Evolutionary conservation across 2,797 vertebrate genomes (phyloP).

Genomic region (Benthosema pterotum): DNA sequence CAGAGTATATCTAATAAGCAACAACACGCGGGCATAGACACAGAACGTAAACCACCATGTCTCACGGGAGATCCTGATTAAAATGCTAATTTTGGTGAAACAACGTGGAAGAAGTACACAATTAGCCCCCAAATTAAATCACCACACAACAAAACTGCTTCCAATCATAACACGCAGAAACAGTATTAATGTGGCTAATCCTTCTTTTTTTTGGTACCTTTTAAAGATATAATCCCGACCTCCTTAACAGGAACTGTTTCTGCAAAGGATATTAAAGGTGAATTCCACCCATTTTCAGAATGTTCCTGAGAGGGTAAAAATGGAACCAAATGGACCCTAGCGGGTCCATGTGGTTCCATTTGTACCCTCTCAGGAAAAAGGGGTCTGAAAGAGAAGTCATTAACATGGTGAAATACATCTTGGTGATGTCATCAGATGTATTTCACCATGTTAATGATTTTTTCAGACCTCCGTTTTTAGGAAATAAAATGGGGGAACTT

Average conservation of each 20-base stretch:
- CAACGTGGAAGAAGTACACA: slow-evolving; percentile 64
- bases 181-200: slow-evolving; percentile 66
- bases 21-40: slow-evolving; percentile 26
- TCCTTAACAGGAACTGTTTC: slow-evolving; percentile 55
- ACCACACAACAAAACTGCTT: slow-evolving; percentile 63
- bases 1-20: background rate
- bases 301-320: no score
- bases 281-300: no score
- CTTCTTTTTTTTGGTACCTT: slow-evolving; percentile 65
- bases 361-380: no score
- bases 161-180: slow-evolving; percentile 58
- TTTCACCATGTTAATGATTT: no score
- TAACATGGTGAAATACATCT: no score
- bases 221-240: slow-evolving; percentile 57
- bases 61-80: slow-evolving; percentile 68
- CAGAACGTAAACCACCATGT: slow-evolving; percentile 46
- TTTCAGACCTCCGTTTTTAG: no score
- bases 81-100: slow-evolving; percentile 73
- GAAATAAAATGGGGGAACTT: no score
- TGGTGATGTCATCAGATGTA: no score
- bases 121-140: slow-evolving; percentile 74
- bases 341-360: no score
- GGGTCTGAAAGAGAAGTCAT: no score
- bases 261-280: slow-evolving; percentile 52
- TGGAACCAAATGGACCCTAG: no score